phyloP scores from a whole-genome alignment of 2,888 invertebrate species.

The Diaphora mendica region DNA sequence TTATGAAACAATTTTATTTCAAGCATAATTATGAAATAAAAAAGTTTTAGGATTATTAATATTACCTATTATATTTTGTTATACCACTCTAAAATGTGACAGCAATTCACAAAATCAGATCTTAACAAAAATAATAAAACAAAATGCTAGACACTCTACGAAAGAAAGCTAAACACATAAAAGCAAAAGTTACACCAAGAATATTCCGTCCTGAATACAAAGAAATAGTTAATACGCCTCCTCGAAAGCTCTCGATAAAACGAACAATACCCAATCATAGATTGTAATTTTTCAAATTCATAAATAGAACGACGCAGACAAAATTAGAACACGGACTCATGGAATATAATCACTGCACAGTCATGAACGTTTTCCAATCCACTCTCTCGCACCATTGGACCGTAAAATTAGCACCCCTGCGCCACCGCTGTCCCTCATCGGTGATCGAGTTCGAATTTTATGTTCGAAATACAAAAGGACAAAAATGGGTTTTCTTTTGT shows the following conservation, averaged over 20 bases:
- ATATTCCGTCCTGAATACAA: neutral
- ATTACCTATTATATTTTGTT: too few species aligned
- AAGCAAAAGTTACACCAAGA: too few species aligned
- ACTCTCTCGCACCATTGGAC: constrained; percentile 62
- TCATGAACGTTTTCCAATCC: constrained; percentile 62
- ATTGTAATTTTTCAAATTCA: constrained; percentile 6
- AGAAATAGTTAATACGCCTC: neutral
- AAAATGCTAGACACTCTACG: too few species aligned
- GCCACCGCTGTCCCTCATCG: constrained; percentile 49
- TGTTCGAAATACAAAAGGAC: constrained; percentile 54
- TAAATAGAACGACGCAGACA: constrained; percentile 30
- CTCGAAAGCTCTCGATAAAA: neutral
- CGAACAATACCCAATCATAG: neutral
- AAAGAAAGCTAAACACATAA: too few species aligned
- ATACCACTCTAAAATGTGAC: too few species aligned
- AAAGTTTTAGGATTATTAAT: too few species aligned
- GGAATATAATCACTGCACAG: constrained; percentile 53
- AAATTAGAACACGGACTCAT: constrained; percentile 38
- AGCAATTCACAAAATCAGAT: too few species aligned
- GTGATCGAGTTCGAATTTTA: constrained; percentile 54
- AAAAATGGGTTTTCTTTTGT: constrained; percentile 12
- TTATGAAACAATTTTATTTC: too few species aligned
- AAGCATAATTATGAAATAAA: too few species aligned
- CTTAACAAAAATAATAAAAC: too few species aligned
- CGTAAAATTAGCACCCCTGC: constrained; percentile 66